Conservation (phyloP, 2,888 invertebrate species). For the Paralinhomoeus sp. region DNA sequence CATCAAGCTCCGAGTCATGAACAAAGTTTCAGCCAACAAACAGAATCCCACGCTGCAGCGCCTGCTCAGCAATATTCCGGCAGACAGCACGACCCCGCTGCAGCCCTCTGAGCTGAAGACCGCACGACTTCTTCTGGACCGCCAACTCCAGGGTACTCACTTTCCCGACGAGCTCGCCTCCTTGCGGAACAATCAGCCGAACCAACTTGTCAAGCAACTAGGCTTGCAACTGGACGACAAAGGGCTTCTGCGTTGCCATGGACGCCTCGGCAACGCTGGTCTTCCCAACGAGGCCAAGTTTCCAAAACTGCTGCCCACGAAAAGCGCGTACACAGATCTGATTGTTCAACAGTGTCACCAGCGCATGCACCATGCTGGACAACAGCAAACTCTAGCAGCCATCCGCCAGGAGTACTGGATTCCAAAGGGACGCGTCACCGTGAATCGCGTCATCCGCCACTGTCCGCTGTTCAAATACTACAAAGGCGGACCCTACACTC, state of each 20-base stretch:
- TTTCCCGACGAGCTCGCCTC: no score
- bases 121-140: no score
- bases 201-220: no score
- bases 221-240: neutral
- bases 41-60: no score
- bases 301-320: neutral
- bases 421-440: neutral
- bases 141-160: no score
- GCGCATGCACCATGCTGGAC: neutral
- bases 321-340: neutral
- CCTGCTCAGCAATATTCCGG: no score
- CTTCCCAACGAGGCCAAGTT: neutral
- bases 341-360: no score
- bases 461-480: neutral
- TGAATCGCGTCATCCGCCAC: neutral
- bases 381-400: neutral
- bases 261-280: neutral
- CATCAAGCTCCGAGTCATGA: no score
- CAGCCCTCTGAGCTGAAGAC: no score
- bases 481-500: neutral
- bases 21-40: no score
- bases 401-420: neutral
- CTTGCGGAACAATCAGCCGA: no score
- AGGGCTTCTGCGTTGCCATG: neutral
- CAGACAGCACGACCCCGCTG: no score